phyloP scores from a whole-genome alignment of 92 coral and sea anemone genomes.

The Porites rus region DNA sequence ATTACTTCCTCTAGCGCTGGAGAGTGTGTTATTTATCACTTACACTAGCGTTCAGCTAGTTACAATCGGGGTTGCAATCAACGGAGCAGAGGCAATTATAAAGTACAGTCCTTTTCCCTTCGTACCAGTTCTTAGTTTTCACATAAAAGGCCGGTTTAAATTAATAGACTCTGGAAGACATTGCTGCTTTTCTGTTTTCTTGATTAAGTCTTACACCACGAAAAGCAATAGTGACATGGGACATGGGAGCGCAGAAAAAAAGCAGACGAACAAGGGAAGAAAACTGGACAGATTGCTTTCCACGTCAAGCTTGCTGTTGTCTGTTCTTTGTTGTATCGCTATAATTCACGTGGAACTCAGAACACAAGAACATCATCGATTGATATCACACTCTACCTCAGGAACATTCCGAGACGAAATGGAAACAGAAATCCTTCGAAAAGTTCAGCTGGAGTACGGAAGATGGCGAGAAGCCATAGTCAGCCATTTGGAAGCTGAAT shows the following conservation, averaged over 20 bases:
- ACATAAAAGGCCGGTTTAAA: too few relatives aligned
- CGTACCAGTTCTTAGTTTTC: too few relatives aligned
- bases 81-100: too few relatives aligned
- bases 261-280: not conserved
- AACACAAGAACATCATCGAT: conserved; percentile 29
- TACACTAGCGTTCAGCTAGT: too few relatives aligned
- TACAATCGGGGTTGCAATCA: too few relatives aligned
- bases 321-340: conserved; percentile 45
- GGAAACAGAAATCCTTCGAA: conserved; percentile 11
- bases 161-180: not conserved
- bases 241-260: not conserved
- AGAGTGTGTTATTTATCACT: too few relatives aligned
- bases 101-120: too few relatives aligned
- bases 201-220: not conserved
- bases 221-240: not conserved
- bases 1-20: too few relatives aligned
- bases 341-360: conserved; percentile 43
- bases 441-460: not conserved
- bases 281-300: not conserved
- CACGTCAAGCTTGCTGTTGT: conserved; percentile 35
- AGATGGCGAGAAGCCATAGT: not conserved
- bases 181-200: not conserved
- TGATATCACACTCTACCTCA: conserved; percentile 27
- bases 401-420: conserved; percentile 19
- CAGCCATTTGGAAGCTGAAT: not conserved